A percentile compares a stretch with the other conserved stretches of the same genome.
Evolutionary conservation across 2,113 vertebrate species (phyloP).

Genomic region (Ia io): DNA sequence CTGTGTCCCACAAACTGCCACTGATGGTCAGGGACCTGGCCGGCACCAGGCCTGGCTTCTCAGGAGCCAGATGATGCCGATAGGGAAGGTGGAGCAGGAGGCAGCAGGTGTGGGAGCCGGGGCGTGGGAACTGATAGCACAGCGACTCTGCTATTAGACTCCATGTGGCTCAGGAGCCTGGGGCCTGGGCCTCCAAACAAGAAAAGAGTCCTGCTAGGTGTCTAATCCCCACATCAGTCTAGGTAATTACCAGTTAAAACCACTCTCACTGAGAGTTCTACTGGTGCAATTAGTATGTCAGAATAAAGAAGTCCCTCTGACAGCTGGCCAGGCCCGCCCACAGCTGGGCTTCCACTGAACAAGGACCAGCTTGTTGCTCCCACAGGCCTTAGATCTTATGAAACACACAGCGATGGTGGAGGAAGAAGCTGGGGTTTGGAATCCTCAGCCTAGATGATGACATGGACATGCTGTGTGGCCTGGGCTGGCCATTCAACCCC

Average conservation of each 20-base stretch:
- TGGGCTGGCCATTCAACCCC: neutral
- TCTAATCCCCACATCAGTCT: neutral
- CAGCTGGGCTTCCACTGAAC: neutral
- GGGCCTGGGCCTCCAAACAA: neutral
- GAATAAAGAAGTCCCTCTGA: neutral
- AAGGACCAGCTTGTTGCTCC: slow-evolving; percentile 25
- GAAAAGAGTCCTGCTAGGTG: neutral
- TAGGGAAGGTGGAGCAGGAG: neutral
- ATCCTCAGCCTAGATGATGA: neutral
- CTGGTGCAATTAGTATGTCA: neutral
- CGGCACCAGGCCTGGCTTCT: neutral
- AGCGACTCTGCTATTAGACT: neutral
- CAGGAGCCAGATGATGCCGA: neutral
- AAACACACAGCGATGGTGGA: neutral
- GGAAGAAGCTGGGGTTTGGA: slow-evolving; percentile 6
- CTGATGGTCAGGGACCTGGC: neutral
- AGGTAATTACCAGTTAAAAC: slow-evolving; percentile 29
- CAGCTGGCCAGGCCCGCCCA: neutral
- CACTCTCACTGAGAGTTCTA: neutral
- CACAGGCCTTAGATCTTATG: neutral
- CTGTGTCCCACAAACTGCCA: neutral
- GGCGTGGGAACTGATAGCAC: neutral
- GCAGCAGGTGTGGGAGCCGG: neutral
- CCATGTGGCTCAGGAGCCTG: neutral
- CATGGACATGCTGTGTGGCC: neutral